phyloP scores from a whole-genome alignment of 2,797 vertebrate genomes.

The Silurus lanzhouensis region DNA sequence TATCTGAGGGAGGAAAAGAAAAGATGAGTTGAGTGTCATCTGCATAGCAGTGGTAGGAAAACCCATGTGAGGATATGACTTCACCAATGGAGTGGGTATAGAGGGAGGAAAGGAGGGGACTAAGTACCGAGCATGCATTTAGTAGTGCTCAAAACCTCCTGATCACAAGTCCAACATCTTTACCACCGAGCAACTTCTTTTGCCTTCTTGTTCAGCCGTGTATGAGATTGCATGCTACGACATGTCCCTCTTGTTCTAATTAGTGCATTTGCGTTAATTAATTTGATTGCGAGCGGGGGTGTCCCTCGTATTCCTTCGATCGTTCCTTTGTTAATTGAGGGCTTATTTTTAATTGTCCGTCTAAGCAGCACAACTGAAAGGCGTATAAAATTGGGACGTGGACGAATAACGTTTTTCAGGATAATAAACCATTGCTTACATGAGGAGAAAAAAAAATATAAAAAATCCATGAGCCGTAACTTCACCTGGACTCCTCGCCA shows the following conservation, averaged over 20 bases:
- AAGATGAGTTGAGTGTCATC: too few relatives aligned
- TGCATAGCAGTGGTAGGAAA: too few relatives aligned
- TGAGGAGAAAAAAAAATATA: not conserved
- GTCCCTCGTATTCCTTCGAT: conserved; percentile 44
- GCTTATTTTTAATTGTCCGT: conserved; percentile 51
- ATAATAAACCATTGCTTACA: conserved; percentile 38
- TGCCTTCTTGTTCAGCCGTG: not conserved
- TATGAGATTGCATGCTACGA: not conserved
- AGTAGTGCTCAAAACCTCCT: too few relatives aligned
- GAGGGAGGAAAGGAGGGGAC: too few relatives aligned
- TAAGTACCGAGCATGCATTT: too few relatives aligned
- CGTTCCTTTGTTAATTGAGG: conserved; percentile 53
- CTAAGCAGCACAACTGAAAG: conserved; percentile 44
- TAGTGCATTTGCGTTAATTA: conserved; percentile 52
- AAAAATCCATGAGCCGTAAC: conserved; percentile 11
- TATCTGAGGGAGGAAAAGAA: too few relatives aligned
- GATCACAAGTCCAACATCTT: too few relatives aligned
- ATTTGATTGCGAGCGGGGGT: conserved; percentile 51
- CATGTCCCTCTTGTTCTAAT: conserved; percentile 45
- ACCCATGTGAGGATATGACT: too few relatives aligned
- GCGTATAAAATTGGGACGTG: conserved; percentile 23
- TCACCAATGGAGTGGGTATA: too few relatives aligned
- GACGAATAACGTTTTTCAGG: conserved; percentile 36
- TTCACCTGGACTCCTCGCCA: conserved; percentile 21
- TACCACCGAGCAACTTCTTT: too few relatives aligned